phyloP scores from a whole-genome alignment of 2,888 invertebrate species.

The Julus scanicus region DNA sequence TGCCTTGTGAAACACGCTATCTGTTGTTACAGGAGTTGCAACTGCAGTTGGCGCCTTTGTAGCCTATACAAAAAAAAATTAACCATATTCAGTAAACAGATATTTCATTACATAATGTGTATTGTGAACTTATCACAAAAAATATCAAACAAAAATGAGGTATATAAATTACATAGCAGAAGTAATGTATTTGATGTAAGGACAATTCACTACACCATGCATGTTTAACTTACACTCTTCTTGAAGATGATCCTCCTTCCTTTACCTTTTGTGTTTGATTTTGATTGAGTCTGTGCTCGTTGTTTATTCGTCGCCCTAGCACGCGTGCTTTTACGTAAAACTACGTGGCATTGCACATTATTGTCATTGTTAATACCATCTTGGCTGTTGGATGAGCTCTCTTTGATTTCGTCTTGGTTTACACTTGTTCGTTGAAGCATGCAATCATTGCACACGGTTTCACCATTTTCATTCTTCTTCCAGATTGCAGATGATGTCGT shows the following conservation, averaged over 20 bases:
- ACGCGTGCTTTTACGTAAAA: slow-evolving; percentile 60
- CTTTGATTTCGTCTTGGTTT: slow-evolving; percentile 46
- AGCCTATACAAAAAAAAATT: slow-evolving; percentile 68
- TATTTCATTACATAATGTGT: no score
- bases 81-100: no score
- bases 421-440: background rate
- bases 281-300: slow-evolving; percentile 58
- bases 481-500: slow-evolving; percentile 78
- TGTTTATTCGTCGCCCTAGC: slow-evolving; percentile 59
- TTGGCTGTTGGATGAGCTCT: slow-evolving; percentile 40
- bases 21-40: slow-evolving; percentile 83
- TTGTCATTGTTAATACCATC: slow-evolving; percentile 53
- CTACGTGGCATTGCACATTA: slow-evolving; percentile 56
- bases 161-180: background rate
- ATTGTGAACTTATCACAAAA: no score
- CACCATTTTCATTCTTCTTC: slow-evolving; percentile 79
- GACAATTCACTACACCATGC: background rate
- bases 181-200: no score
- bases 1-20: slow-evolving; percentile 81
- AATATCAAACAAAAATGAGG: background rate
- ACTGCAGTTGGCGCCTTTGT: slow-evolving; percentile 83
- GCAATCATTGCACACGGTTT: slow-evolving; percentile 79
- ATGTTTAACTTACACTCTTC: slow-evolving; percentile 68
- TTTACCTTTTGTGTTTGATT: slow-evolving; percentile 72
- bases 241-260: slow-evolving; percentile 83